phyloP scores from a whole-genome alignment of 2,113 vertebrate genomes.

The Calcarius ornatus region DNA sequence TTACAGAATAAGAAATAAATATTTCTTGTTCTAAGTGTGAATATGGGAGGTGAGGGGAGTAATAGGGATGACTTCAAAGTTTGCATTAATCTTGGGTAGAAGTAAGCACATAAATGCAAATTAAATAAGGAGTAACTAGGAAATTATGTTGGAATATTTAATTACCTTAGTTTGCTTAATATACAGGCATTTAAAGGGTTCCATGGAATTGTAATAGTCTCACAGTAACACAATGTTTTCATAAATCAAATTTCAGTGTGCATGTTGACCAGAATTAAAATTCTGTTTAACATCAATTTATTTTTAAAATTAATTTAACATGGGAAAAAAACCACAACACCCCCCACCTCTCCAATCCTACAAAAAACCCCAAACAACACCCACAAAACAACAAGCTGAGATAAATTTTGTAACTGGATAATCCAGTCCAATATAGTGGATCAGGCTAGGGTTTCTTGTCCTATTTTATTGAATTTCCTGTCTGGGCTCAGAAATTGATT shows the following conservation, averaged over 20 bases:
- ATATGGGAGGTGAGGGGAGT: not conserved
- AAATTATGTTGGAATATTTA: not conserved
- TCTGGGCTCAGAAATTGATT: not conserved
- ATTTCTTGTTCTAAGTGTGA: not conserved
- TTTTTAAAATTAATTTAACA: not conserved
- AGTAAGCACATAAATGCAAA: not conserved
- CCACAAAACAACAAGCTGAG: not conserved
- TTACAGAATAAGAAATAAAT: not conserved
- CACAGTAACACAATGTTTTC: not conserved
- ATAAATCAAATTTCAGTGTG: not conserved
- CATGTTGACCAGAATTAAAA: not conserved
- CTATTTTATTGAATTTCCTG: not conserved
- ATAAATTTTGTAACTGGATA: not conserved
- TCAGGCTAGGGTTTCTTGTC: not conserved
- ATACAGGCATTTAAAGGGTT: not conserved
- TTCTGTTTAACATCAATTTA: not conserved
- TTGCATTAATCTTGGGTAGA: not conserved
- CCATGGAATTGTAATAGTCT: not conserved
- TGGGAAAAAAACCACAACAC: no score
- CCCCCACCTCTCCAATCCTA: fast-evolving
- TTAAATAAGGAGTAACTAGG: not conserved
- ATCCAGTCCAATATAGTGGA: not conserved
- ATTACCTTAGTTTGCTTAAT: not conserved
- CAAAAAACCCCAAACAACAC: not conserved
- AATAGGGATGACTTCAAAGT: not conserved